Percentiles rank a stretch among this genome's conserved stretches.
Conservation (phyloP, 2,113 vertebrate genomes). For the Poeciliopsis retropinna region DNA sequence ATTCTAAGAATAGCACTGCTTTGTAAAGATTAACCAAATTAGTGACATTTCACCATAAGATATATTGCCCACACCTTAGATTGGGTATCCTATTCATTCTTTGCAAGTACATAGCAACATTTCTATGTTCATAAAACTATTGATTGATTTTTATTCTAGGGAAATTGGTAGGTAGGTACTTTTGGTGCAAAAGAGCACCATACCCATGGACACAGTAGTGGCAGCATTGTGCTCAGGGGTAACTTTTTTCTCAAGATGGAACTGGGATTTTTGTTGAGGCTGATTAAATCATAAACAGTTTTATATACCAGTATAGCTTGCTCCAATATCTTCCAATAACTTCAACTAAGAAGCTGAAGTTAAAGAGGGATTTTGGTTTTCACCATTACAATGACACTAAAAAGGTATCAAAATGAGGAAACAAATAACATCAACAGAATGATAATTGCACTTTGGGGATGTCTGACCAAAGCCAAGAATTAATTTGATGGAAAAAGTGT, state of each 20-base stretch:
- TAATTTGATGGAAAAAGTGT: background rate
- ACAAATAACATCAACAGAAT: background rate
- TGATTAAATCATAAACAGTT: background rate
- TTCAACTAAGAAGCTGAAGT: no score
- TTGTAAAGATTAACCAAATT: conserved; percentile 34
- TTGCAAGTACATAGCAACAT: conserved; percentile 8
- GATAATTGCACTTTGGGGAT: background rate
- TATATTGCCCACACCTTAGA: background rate
- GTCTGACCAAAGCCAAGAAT: background rate
- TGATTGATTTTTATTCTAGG: background rate
- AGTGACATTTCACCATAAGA: conserved; percentile 10
- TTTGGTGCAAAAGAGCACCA: background rate
- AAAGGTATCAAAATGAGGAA: background rate
- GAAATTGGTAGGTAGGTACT: background rate
- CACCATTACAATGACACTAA: background rate
- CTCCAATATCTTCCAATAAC: background rate
- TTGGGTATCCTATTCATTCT: background rate
- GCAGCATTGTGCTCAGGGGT: no score
- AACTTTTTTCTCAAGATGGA: no score
- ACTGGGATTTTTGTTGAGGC: background rate
- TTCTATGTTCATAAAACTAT: background rate
- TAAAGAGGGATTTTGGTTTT: background rate
- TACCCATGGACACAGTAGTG: no score
- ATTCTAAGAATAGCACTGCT: conserved; percentile 48
- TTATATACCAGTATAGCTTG: background rate